Evolutionary conservation across 2,797 vertebrate species (phyloP).

Genomic region (Phrynocephalus vlangalii): DNA sequence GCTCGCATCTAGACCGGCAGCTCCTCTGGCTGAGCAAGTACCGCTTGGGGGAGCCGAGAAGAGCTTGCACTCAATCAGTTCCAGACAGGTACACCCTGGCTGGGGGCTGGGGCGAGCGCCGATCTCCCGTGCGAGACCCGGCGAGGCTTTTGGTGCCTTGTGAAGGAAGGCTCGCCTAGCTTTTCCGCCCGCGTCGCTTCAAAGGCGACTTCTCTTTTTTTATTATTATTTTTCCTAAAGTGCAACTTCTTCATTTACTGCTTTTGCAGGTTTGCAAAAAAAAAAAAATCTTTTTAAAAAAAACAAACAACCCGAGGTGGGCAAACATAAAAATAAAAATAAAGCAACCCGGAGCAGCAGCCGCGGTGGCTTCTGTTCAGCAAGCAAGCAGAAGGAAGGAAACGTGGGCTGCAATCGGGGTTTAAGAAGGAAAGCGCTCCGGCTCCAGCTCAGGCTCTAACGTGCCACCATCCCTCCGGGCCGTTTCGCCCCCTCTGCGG

Average conservation of each 20-base stretch:
- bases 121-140: background rate
- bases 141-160: too few species aligned
- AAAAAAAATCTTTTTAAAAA: background rate
- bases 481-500: background rate
- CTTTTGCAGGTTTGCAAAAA: conserved; percentile 20
- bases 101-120: too few species aligned
- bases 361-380: conserved; percentile 44
- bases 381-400: conserved; percentile 22
- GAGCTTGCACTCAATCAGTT: conserved; percentile 44
- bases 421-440: background rate
- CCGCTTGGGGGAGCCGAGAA: conserved; percentile 22
- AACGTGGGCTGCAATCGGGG: background rate
- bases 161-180: background rate
- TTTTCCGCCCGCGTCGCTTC: background rate
- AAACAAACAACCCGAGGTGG: conserved; percentile 15
- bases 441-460: conserved; percentile 21
- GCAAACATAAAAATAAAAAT: background rate
- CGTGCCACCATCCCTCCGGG: background rate
- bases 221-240: background rate
- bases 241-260: background rate
- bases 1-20: conserved; percentile 46
- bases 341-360: conserved; percentile 10
- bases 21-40: background rate
- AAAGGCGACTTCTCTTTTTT: too few species aligned
- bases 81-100: conserved; percentile 27